A percentile compares a stretch with the other conserved stretches of the same genome.
These are phyloP conservation scores for Tetanocera ferruginea DNA, from an alignment of 2,888 invertebrate species.

Conservation along the genomic window DNA sequence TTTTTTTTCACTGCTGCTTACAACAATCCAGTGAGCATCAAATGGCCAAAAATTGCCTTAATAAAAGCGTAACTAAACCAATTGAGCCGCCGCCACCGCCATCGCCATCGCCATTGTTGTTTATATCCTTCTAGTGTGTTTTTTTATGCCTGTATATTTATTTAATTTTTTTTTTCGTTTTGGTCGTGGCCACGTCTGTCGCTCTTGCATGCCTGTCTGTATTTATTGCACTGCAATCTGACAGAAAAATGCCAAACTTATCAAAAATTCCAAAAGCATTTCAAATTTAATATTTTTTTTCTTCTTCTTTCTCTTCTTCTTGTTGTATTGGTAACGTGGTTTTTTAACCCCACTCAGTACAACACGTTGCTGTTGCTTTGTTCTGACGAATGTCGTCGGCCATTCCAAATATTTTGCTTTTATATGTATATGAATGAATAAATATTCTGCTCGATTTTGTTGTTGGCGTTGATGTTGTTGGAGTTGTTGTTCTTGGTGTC, in stretches of 20 bases:
- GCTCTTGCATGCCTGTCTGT: neutral
- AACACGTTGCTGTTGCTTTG: neutral
- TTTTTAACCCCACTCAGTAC: neutral
- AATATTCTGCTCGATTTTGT: neutral
- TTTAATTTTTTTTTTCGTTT: neutral
- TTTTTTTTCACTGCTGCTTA: neutral
- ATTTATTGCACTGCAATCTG: constrained; percentile 35
- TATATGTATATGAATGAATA: neutral
- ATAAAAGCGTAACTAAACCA: constrained; percentile 38
- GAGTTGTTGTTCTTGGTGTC: constrained; percentile 46
- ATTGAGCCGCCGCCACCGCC: constrained; percentile 7
- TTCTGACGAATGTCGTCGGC: neutral
- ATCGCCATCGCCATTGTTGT: neutral
- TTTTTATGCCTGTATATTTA: neutral
- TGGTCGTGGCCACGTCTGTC: neutral
- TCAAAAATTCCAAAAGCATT: constrained; percentile 65
- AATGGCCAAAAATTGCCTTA: constrained; percentile 24
- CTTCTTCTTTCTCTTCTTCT: constrained; percentile 54
- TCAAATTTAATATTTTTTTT: constrained; percentile 63
- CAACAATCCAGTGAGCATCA: constrained; percentile 5
- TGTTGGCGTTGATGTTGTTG: neutral
- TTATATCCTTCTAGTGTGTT: neutral
- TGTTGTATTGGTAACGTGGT: constrained; percentile 47
- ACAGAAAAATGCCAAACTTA: constrained; percentile 50
- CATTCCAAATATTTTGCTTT: neutral